Evolutionary conservation across 1,140 invertebrate genomes (phyloP), one percentile per base, ranked within the genome.

Genomic region (Drusus annulatus): DNA sequence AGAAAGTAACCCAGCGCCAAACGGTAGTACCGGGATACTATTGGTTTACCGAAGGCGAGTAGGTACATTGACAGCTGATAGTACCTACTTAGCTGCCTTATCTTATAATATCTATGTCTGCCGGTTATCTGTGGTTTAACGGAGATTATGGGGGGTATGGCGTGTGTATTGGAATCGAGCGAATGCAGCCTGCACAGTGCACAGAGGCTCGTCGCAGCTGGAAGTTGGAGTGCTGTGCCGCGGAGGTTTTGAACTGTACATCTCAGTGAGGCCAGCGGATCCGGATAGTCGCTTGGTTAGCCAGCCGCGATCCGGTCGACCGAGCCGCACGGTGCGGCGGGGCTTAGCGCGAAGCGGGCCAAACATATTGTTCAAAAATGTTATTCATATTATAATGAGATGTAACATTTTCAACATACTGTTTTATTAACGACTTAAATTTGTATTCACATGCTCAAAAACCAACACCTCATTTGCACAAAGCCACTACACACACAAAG

Each of bases 301-400:
- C 71, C 71, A 58, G 71, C 25, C 71, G 71, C 36, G 71, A 74
- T 74, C 71, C 71, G 71, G 71, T 74, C 51, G 51, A 52, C 52
- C 25, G 65, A 31, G 62, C 6, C 68, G 5, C 51, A 58, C 71
- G 31, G 51, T 28, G 54, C 23, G 51, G 51, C 17, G 71, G 16
- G 23, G n/a, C 0, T 17, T 21, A 17, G n/a, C 19, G n/a, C 19
- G n/a, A 8, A 56, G 10, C 6, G 0, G n/a, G 19, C n/a, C n/a
- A 56, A 56, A 56, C 10, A 56, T 56, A 56, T 56, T 56, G 6
- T 17, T 17, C 1, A 45, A 56, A 56, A 56, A 56, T 16, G 52
- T 56, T 56, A n/a, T n/a, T 7, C 8, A 7, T 36, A 6, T 36
- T 36, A 8, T 36, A 5, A 28, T 36, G 31, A 36, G 4, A 6